Evolutionary conservation across 1,140 invertebrate species (phyloP).

Genomic region (Ceratitis capitata): DNA sequence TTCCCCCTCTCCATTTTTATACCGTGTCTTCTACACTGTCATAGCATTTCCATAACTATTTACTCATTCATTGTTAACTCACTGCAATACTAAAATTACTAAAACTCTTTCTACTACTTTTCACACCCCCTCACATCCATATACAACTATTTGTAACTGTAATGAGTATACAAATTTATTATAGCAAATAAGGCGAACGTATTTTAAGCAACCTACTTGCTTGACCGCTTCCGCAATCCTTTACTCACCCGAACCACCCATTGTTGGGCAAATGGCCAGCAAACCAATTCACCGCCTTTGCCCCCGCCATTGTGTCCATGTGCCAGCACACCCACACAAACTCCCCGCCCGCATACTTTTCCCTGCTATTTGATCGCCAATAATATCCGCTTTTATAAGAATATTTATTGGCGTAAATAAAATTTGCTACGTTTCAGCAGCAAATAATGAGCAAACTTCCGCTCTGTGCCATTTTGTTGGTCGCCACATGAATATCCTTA

Average conservation of each 20-base stretch:
- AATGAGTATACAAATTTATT: neutral
- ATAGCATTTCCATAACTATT: neutral
- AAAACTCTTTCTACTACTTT: neutral
- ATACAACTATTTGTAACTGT: neutral
- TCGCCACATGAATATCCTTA: neutral
- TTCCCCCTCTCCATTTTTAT: neutral
- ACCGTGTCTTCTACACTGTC: neutral
- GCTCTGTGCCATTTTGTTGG: neutral
- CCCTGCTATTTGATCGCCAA: neutral
- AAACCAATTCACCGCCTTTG: neutral
- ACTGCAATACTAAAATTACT: neutral
- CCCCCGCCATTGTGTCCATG: neutral
- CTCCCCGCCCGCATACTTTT: neutral
- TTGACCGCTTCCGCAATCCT: slow-evolving; percentile 22
- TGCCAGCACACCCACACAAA: neutral
- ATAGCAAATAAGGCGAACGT: neutral
- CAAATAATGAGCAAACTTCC: slow-evolving; percentile 23
- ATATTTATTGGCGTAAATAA: slow-evolving; percentile 28
- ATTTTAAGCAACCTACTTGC: neutral
- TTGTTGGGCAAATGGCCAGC: neutral
- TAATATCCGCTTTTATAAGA: slow-evolving; percentile 23
- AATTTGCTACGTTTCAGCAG: slow-evolving; percentile 8
- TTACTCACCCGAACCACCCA: neutral
- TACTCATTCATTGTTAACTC: neutral
- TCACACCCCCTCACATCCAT: neutral